phyloP scores from a whole-genome alignment of 30 jellyfish, hydroid and myxozoan species.

The Rhopilema esculentum region DNA sequence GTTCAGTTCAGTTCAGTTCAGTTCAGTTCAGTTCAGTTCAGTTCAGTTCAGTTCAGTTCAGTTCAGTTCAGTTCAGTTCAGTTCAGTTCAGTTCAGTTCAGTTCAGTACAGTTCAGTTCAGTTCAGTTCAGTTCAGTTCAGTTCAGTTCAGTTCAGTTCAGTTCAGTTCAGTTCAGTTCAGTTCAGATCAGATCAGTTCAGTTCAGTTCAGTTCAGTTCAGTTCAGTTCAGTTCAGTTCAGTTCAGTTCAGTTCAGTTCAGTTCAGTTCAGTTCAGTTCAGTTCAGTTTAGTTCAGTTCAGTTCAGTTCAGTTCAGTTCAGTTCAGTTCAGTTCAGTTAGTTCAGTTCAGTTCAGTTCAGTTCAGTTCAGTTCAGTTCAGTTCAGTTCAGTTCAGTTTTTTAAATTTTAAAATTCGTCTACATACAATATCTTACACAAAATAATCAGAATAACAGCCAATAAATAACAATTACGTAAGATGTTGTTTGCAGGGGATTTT shows the following conservation, averaged over 20 bases:
- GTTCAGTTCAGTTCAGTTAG: slow-evolving; percentile 16
- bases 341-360: slow-evolving; percentile 10
- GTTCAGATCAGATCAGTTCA: slow-evolving; percentile 10
- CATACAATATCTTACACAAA: too few species aligned
- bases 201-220: slow-evolving; percentile 29
- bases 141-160: slow-evolving; percentile 25
- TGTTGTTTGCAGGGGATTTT: too few species aligned
- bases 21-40: slow-evolving; percentile 25
- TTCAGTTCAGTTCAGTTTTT: too few species aligned
- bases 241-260: slow-evolving; percentile 28
- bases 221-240: slow-evolving; percentile 24
- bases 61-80: slow-evolving; percentile 21
- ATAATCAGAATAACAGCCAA: too few species aligned
- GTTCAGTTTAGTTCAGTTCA: slow-evolving; percentile 23
- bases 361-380: slow-evolving; percentile 21
- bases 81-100: slow-evolving; percentile 20
- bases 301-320: slow-evolving; percentile 16
- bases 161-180: slow-evolving; percentile 23
- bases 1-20: slow-evolving; percentile 24
- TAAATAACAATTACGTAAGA: too few species aligned
- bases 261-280: slow-evolving; percentile 20
- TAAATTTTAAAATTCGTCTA: too few species aligned
- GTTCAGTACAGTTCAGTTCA: slow-evolving; percentile 12
- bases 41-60: slow-evolving; percentile 14
- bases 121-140: slow-evolving; percentile 16